Conservation (phyloP, 2,797 vertebrate species). For the Gadopsis marmoratus region DNA sequence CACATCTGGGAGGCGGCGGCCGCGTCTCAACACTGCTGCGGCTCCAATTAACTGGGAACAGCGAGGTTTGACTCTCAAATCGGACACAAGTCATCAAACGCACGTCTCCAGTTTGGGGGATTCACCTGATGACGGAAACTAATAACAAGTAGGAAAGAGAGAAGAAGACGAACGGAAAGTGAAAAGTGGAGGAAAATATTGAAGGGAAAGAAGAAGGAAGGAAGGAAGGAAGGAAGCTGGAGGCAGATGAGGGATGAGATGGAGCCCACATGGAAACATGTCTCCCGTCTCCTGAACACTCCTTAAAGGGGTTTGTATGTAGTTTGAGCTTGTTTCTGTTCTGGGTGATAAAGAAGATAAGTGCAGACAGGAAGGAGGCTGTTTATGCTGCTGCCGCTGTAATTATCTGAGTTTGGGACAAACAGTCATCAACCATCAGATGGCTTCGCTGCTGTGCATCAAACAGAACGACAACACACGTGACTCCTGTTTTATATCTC, state of each 20-base stretch:
- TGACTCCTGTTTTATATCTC: too few relatives aligned
- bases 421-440: background rate
- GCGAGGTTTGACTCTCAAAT: too few relatives aligned
- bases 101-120: too few relatives aligned
- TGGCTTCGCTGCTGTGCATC: too few relatives aligned
- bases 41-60: conserved; percentile 11
- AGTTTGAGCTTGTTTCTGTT: background rate
- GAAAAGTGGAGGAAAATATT: background rate
- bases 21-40: conserved; percentile 34
- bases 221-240: too few relatives aligned
- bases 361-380: conserved; percentile 49
- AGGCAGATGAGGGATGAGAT: too few relatives aligned
- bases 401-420: conserved; percentile 29
- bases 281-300: too few relatives aligned
- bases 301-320: background rate
- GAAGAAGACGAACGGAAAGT: background rate
- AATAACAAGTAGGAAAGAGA: too few relatives aligned
- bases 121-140: background rate
- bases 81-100: too few relatives aligned
- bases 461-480: too few relatives aligned
- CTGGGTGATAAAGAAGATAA: conserved; percentile 5
- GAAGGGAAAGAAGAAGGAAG: background rate
- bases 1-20: conserved; percentile 56
- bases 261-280: too few relatives aligned
- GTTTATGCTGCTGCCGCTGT: conserved; percentile 2